Conservation (phyloP, 2,888 invertebrate species). For the Synergus gifuensis region DNA sequence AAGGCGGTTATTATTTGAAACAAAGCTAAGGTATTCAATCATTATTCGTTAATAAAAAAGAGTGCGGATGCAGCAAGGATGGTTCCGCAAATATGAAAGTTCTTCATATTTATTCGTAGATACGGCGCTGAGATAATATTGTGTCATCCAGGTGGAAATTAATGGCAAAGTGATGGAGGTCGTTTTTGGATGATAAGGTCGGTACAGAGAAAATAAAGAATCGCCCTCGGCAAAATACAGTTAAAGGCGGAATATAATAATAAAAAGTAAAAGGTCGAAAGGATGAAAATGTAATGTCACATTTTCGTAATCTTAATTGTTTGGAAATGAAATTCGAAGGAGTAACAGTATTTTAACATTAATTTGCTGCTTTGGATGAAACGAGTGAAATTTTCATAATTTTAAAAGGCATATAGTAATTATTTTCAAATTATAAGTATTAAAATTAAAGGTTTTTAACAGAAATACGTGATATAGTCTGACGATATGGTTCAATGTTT, state of each 20-base stretch:
- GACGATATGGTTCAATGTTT: no score
- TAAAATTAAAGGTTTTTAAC: no score
- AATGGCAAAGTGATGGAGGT: slow-evolving; percentile 49
- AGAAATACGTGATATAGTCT: no score
- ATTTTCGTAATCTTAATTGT: background rate
- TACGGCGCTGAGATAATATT: slow-evolving; percentile 50
- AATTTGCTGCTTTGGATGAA: no score
- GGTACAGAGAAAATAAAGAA: slow-evolving; percentile 49
- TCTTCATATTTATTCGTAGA: background rate
- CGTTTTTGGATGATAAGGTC: slow-evolving; percentile 49
- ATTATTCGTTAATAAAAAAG: background rate
- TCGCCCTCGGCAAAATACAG: slow-evolving; percentile 32
- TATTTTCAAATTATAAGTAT: no score
- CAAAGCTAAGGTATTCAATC: background rate
- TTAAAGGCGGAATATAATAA: slow-evolving; percentile 3
- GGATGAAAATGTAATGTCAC: background rate
- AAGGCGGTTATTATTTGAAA: no score
- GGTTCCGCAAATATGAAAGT: background rate
- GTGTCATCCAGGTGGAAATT: slow-evolving; percentile 47
- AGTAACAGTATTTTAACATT: no score
- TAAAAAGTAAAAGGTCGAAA: background rate
- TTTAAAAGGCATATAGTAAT: no score
- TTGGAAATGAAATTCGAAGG: background rate
- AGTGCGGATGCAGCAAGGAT: background rate
- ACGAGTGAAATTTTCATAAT: no score